A percentile compares a stretch with the other conserved stretches of the same genome.
phyloP scores from a whole-genome alignment of 2,113 vertebrate genomes.

The Pseudonaja textilis region DNA sequence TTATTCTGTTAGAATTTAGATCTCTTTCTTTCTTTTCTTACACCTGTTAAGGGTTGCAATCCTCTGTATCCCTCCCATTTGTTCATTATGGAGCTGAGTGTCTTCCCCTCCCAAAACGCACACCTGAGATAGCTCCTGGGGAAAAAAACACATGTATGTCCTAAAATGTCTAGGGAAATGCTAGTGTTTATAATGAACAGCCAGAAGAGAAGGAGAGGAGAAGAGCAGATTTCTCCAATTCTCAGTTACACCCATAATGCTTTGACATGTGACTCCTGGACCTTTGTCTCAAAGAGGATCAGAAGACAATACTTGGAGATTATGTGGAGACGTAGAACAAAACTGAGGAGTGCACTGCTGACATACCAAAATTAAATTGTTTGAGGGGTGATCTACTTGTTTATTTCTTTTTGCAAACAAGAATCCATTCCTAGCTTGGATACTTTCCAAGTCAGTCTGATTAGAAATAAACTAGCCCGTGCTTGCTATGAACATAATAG shows the following conservation, averaged over 20 bases:
- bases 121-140: not conserved
- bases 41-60: not conserved
- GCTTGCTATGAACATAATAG: not conserved
- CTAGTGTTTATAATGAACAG: not conserved
- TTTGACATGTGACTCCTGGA: not conserved
- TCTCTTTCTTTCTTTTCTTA: not conserved
- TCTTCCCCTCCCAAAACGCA: not conserved
- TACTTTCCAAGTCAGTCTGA: not conserved
- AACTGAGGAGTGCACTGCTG: not conserved
- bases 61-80: not conserved
- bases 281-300: not conserved
- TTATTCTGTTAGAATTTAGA: not conserved
- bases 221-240: not conserved
- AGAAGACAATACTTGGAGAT: not conserved
- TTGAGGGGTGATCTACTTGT: not conserved
- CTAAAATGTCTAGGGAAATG: not conserved
- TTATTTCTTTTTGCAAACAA: not conserved
- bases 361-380: not conserved
- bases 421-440: not conserved
- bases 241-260: not conserved
- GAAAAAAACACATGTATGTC: not conserved
- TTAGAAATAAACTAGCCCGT: not conserved
- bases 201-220: not conserved
- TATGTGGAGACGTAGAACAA: not conserved
- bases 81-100: not conserved